A percentile compares a stretch with the other conserved stretches of the same genome.
These are phyloP conservation scores for Sinotaia quadrata DNA, from an alignment of 2,888 invertebrate species.

Conservation along the genomic window DNA sequence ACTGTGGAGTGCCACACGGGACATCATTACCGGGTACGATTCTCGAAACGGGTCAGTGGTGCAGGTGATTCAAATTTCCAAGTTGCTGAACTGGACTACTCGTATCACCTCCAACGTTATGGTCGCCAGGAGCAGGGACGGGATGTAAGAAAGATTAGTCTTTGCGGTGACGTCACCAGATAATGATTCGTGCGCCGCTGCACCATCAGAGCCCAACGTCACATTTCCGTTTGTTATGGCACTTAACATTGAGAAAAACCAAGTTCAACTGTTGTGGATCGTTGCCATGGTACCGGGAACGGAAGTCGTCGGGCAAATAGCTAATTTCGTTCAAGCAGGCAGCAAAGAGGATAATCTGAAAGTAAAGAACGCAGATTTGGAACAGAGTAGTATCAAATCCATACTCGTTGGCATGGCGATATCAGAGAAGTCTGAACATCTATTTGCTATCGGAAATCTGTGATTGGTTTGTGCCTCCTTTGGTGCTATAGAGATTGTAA, in stretches of 20 bases:
- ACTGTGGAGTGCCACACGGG: constrained; percentile 5
- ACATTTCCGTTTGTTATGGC: constrained; percentile 5
- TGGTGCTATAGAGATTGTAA: too few relatives aligned
- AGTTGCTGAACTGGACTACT: constrained; percentile 12
- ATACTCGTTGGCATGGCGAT: constrained; percentile 20
- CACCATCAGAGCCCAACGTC: not conserved
- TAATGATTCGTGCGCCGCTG: not conserved
- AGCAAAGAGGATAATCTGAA: too few relatives aligned
- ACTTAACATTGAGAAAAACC: not conserved
- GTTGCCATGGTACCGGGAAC: not conserved
- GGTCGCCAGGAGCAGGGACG: constrained; percentile 9
- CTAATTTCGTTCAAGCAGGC: not conserved
- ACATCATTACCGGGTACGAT: constrained; percentile 12
- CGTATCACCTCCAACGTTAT: constrained; percentile 25
- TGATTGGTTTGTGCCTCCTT: too few relatives aligned
- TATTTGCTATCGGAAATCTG: constrained; percentile 10
- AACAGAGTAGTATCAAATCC: too few relatives aligned
- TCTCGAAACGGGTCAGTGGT: constrained; percentile 8
- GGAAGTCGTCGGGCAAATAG: constrained; percentile 19
- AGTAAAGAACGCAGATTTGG: too few relatives aligned
- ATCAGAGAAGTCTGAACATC: not conserved
- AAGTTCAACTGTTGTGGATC: constrained; percentile 8
- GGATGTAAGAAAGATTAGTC: not conserved
- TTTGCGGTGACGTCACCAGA: constrained; percentile 4
- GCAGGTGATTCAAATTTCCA: constrained; percentile 11